These are phyloP conservation scores for Hipparchia sbordonii DNA, from an alignment of 2,888 invertebrate genomes.

Conservation along the genomic window DNA sequence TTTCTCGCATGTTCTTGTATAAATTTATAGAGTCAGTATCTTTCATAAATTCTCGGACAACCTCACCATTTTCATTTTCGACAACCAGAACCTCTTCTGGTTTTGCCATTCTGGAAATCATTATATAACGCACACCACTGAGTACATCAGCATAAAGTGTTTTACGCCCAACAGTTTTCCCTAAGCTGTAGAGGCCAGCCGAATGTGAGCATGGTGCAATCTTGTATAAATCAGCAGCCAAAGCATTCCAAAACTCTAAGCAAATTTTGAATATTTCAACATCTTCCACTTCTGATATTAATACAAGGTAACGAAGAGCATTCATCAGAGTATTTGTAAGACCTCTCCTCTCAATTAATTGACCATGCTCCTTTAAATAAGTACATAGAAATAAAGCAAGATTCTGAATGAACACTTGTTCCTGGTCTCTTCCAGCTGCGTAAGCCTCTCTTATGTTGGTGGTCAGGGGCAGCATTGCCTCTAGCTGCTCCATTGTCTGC, in stretches of 20 bases:
- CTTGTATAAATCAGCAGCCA: slow-evolving; percentile 96
- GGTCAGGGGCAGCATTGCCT: slow-evolving; percentile 94
- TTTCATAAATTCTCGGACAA: slow-evolving; percentile 99
- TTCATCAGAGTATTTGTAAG: slow-evolving; percentile 90
- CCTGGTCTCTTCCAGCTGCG: slow-evolving; percentile 95
- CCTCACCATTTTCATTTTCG: slow-evolving; percentile 99
- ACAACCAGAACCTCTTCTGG: slow-evolving; percentile 99
- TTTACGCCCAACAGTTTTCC: slow-evolving; percentile 83
- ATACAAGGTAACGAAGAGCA: slow-evolving; percentile 92
- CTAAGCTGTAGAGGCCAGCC: slow-evolving; percentile 65
- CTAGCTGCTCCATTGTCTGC: slow-evolving; percentile 95
- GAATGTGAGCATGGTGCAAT: slow-evolving; percentile 88
- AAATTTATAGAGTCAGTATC: slow-evolving; percentile 99
- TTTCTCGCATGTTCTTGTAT: slow-evolving; percentile 99
- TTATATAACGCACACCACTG: slow-evolving; percentile 95
- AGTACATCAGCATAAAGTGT: slow-evolving; percentile 91
- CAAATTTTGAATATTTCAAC: slow-evolving; percentile 99
- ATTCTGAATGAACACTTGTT: slow-evolving; percentile 99
- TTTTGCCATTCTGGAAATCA: slow-evolving; percentile 99
- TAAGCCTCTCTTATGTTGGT: slow-evolving; percentile 98
- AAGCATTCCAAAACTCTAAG: slow-evolving; percentile 98
- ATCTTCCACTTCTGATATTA: slow-evolving; percentile 99
- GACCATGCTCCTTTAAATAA: slow-evolving; percentile 98
- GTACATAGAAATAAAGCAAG: slow-evolving; percentile 98
- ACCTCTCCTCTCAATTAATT: slow-evolving; percentile 91